phyloP scores from a whole-genome alignment of 2,888 invertebrate species.

The Tolmerus cingulatus region DNA sequence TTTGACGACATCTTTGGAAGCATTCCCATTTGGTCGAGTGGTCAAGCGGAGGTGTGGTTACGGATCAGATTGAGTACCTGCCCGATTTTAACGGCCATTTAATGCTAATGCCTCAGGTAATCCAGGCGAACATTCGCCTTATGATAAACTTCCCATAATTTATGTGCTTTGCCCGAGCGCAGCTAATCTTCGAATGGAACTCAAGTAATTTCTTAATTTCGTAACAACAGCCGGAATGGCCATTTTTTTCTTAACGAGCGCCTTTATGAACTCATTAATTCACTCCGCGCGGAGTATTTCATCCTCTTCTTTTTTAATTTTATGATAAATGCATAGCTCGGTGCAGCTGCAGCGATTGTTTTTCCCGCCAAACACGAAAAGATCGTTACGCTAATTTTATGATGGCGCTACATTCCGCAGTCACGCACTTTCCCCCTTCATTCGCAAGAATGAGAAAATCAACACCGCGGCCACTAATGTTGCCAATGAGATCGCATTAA shows the following conservation, averaged over 20 bases:
- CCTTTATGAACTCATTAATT: slow-evolving; percentile 14
- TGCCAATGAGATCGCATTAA: slow-evolving; percentile 2
- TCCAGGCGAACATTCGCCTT: background rate
- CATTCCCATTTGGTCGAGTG: background rate
- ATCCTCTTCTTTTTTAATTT: background rate
- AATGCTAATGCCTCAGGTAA: slow-evolving; percentile 2
- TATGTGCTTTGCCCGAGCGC: background rate
- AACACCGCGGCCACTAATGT: background rate
- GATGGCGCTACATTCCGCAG: slow-evolving; percentile 21
- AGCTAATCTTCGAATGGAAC: background rate
- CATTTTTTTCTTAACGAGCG: background rate
- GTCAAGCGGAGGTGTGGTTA: background rate
- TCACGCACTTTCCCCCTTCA: background rate
- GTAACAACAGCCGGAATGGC: slow-evolving; percentile 1
- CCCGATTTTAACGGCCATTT: background rate
- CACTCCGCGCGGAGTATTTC: background rate
- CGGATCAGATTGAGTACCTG: slow-evolving; percentile 1
- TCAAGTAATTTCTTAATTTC: slow-evolving; percentile 3
- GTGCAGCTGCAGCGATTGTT: slow-evolving; percentile 8
- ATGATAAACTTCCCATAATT: slow-evolving; percentile 15
- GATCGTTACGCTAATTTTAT: slow-evolving; percentile 3
- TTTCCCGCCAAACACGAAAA: background rate
- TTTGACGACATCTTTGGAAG: background rate
- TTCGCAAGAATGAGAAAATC: background rate
- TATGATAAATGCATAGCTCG: background rate